phyloP scores from a whole-genome alignment of 1,140 invertebrate genomes.

The Teleopsis dalmanni region DNA sequence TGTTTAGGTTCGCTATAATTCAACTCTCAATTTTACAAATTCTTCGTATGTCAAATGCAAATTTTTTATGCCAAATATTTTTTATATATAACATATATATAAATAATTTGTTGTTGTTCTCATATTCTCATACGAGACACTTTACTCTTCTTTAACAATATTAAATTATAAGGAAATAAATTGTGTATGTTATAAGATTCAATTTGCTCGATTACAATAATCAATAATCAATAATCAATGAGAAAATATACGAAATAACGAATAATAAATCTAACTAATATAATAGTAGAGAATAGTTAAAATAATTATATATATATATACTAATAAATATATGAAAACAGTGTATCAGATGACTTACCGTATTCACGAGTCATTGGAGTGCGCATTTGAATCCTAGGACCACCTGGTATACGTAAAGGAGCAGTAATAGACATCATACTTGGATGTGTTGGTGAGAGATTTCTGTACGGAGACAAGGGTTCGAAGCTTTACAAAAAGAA shows the following conservation, averaged over 20 bases:
- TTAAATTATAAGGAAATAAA: no score
- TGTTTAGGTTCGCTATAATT: slow-evolving; percentile 1
- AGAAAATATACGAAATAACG: no score
- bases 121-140: not conserved
- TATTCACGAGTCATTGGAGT: slow-evolving; percentile 77
- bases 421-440: slow-evolving; percentile 42
- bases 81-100: not conserved
- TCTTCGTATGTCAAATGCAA: slow-evolving; percentile 6
- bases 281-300: no score
- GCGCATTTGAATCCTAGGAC: slow-evolving; percentile 60
- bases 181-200: no score
- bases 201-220: no score
- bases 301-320: no score
- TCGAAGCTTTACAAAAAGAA: slow-evolving; percentile 30
- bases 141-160: not conserved
- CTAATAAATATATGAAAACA: not conserved
- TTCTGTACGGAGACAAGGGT: slow-evolving; percentile 44
- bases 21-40: not conserved
- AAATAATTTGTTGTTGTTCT: not conserved
- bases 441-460: slow-evolving; percentile 43
- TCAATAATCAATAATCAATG: no score
- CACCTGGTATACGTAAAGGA: slow-evolving; percentile 46
- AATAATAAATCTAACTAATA: no score
- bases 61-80: not conserved
- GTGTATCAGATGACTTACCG: slow-evolving; percentile 59